Conservation (phyloP, 2,888 invertebrate species). For the Gastracanthus pulcherrimus region DNA sequence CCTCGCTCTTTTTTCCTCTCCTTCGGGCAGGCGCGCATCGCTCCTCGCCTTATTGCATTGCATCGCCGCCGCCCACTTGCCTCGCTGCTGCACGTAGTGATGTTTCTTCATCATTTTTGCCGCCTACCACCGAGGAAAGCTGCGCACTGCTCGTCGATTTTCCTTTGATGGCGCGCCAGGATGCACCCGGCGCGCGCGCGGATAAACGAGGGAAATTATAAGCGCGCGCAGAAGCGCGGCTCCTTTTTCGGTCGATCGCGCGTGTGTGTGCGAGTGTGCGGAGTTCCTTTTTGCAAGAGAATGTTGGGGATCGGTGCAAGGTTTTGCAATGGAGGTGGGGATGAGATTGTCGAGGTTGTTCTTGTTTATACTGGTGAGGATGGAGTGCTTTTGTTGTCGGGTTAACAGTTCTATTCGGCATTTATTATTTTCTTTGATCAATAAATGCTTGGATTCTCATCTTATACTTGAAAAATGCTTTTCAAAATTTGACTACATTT, state of each 20-base stretch:
- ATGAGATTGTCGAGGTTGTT: too few relatives aligned
- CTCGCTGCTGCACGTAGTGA: neutral
- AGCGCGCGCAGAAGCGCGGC: neutral
- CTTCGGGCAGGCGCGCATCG: neutral
- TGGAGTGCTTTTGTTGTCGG: too few relatives aligned
- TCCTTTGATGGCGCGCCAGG: slow-evolving; percentile 35
- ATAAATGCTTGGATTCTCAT: too few relatives aligned
- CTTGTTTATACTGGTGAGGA: too few relatives aligned
- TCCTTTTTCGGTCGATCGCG: slow-evolving; percentile 6
- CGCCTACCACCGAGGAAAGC: slow-evolving; percentile 2
- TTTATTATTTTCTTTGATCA: too few relatives aligned
- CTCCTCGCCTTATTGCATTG: neutral
- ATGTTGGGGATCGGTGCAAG: too few relatives aligned
- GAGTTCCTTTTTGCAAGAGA: too few relatives aligned
- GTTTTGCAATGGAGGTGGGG: too few relatives aligned
- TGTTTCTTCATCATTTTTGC: slow-evolving; percentile 39
- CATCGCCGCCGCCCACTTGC: slow-evolving; percentile 29
- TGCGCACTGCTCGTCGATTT: slow-evolving; percentile 22
- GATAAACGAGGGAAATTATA: slow-evolving; percentile 19
- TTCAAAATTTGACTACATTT: too few relatives aligned
- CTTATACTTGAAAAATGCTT: too few relatives aligned
- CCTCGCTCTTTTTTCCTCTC: neutral
- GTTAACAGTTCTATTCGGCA: too few relatives aligned
- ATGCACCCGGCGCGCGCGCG: neutral
- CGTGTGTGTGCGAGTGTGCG: neutral